These are phyloP conservation scores for Pterocles burchelli DNA, from an alignment of 2,113 vertebrate species.

Conservation along the genomic window DNA sequence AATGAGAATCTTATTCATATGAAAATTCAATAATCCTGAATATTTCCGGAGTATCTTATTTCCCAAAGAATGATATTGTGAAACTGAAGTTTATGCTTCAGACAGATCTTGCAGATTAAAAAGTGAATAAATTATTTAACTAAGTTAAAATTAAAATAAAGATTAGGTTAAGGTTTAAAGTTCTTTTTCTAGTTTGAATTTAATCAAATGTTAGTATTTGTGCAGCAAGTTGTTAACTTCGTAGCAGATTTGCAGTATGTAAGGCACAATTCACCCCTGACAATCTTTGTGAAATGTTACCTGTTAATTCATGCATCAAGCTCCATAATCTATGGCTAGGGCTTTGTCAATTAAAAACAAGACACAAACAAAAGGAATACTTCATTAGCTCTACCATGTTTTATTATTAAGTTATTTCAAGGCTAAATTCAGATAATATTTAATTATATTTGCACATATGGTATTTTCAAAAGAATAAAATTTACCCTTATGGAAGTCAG, in stretches of 20 bases:
- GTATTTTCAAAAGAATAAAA: not conserved
- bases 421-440: not conserved
- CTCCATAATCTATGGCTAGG: not conserved
- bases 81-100: not conserved
- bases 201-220: not conserved
- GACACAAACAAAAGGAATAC: not conserved
- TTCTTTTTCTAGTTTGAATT: not conserved
- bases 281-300: not conserved
- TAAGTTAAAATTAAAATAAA: not conserved
- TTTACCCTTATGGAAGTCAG: not conserved
- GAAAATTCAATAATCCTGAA: not conserved
- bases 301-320: not conserved
- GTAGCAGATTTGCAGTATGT: not conserved
- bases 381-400: not conserved
- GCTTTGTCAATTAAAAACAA: not conserved
- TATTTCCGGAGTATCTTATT: not conserved
- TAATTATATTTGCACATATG: not conserved
- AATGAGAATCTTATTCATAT: not conserved
- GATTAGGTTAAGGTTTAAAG: not conserved
- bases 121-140: not conserved
- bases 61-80: not conserved
- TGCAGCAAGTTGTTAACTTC: not conserved
- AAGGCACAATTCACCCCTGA: not conserved
- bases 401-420: not conserved
- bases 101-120: not conserved